A percentile compares a stretch with the other conserved stretches of the same genome.
Conservation (phyloP, 2,797 vertebrate genomes). For the Amazona ochrocephala region DNA sequence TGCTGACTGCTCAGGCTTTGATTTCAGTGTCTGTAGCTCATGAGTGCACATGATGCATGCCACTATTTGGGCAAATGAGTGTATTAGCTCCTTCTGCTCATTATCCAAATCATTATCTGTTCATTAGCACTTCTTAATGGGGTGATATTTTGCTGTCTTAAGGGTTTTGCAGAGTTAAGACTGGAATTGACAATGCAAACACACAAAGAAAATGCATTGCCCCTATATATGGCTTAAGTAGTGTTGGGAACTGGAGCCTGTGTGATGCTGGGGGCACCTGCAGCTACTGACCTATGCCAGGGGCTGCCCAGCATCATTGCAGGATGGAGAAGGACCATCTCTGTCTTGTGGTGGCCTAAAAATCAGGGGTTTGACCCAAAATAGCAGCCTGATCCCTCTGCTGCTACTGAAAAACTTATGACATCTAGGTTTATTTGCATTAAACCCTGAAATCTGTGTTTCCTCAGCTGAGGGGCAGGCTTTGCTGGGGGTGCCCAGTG, state of each 20-base stretch:
- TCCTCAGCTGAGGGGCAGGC: rapidly evolving
- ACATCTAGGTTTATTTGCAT: background rate
- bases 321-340: background rate
- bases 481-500: background rate
- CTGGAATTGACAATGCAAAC: background rate
- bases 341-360: background rate
- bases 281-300: background rate
- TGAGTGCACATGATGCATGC: background rate
- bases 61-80: background rate
- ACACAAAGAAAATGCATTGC: background rate
- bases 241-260: background rate
- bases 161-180: background rate
- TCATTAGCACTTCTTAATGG: constrained; percentile 44
- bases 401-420: background rate
- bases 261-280: background rate
- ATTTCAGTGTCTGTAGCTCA: background rate
- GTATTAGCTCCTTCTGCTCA: background rate
- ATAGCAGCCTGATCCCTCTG: background rate
- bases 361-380: background rate
- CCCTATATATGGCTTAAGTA: background rate
- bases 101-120: constrained; percentile 3
- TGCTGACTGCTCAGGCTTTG: background rate
- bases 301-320: rapidly evolving
- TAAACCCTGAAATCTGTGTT: rapidly evolving
- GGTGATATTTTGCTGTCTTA: background rate